Percentiles rank a stretch among this genome's conserved stretches.
Evolutionary conservation across 2,888 invertebrate genomes (phyloP).

Genomic region (Rhagophthalmus giganteus): DNA sequence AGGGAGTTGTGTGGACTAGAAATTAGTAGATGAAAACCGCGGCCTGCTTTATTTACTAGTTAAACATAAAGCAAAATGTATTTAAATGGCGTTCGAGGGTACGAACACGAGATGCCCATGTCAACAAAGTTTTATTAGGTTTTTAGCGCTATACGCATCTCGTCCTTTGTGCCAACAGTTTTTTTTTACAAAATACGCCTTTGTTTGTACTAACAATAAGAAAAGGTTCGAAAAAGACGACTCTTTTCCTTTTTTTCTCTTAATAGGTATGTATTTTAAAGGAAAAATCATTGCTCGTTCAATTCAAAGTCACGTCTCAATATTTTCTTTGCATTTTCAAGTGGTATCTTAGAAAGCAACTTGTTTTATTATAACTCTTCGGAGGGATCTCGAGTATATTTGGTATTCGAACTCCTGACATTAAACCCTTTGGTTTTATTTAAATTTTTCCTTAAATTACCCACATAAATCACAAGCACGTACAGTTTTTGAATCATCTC

Average conservation of each 20-base stretch:
- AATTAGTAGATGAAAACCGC: slow-evolving; percentile 49
- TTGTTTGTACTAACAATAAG: slow-evolving; percentile 13
- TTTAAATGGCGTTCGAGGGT: slow-evolving; percentile 50
- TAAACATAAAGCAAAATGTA: slow-evolving; percentile 48
- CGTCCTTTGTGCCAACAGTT: slow-evolving; percentile 5
- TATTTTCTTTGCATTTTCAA: slow-evolving; percentile 27
- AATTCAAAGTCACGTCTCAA: slow-evolving; percentile 28
- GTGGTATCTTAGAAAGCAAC: slow-evolving; percentile 22
- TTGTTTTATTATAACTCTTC: slow-evolving; percentile 15
- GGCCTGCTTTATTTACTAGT: slow-evolving; percentile 44
- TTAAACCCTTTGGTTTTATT: slow-evolving; percentile 20
- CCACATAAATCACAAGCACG: slow-evolving; percentile 26
- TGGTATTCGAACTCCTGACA: slow-evolving; percentile 11
- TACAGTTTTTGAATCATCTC: slow-evolving; percentile 5
- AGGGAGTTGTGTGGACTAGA: slow-evolving; percentile 45
- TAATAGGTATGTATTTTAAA: slow-evolving; percentile 15
- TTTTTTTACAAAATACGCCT: slow-evolving; percentile 13
- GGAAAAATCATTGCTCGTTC: slow-evolving; percentile 9
- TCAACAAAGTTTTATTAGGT: slow-evolving; percentile 41
- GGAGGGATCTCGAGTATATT: slow-evolving; percentile 14
- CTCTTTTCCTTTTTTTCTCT: slow-evolving; percentile 13
- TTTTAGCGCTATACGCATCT: slow-evolving; percentile 38
- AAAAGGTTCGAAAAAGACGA: slow-evolving; percentile 14
- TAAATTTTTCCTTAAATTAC: slow-evolving; percentile 26
- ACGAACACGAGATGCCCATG: slow-evolving; percentile 40